A percentile compares a stretch with the other conserved stretches of the same genome.
phyloP scores from a whole-genome alignment of 2,888 invertebrate species.

The Troilus luridus region DNA sequence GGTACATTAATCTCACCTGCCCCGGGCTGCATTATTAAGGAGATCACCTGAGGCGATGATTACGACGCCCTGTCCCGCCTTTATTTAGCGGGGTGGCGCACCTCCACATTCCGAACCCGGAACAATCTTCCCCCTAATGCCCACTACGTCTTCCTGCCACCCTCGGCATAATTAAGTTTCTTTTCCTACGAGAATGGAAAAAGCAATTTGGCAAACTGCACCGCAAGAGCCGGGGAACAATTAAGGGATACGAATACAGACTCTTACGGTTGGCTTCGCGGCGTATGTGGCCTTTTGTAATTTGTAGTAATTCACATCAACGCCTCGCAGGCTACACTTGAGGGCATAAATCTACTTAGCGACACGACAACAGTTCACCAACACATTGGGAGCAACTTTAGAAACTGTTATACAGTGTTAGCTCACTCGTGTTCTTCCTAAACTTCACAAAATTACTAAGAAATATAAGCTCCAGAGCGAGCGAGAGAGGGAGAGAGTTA shows the following conservation, averaged over 20 bases:
- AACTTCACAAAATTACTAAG: background rate
- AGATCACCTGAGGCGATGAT: slow-evolving; percentile 27
- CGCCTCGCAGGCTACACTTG: background rate
- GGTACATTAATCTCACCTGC: slow-evolving; percentile 33
- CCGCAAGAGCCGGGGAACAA: background rate
- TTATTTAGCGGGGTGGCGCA: background rate
- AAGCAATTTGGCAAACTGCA: slow-evolving; percentile 29
- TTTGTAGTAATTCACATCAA: background rate
- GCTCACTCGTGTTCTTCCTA: background rate
- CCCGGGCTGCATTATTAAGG: slow-evolving; percentile 8
- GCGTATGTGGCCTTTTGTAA: slow-evolving; percentile 10
- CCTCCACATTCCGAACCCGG: background rate
- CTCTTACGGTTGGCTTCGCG: background rate
- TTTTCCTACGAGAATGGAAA: slow-evolving; percentile 6
- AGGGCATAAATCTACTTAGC: background rate
- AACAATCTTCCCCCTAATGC: slow-evolving; percentile 1
- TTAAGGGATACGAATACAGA: background rate
- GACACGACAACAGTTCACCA: background rate
- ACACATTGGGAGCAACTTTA: background rate
- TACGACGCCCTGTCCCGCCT: background rate
- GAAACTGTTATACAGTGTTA: background rate
- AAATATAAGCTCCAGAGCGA: background rate
- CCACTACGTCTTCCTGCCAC: slow-evolving; percentile 27
- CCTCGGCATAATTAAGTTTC: slow-evolving; percentile 21
- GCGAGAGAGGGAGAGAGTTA: no score